Evolutionary conservation across 2,888 invertebrate genomes (phyloP).

Genomic region (Lithophane ornitopus): DNA sequence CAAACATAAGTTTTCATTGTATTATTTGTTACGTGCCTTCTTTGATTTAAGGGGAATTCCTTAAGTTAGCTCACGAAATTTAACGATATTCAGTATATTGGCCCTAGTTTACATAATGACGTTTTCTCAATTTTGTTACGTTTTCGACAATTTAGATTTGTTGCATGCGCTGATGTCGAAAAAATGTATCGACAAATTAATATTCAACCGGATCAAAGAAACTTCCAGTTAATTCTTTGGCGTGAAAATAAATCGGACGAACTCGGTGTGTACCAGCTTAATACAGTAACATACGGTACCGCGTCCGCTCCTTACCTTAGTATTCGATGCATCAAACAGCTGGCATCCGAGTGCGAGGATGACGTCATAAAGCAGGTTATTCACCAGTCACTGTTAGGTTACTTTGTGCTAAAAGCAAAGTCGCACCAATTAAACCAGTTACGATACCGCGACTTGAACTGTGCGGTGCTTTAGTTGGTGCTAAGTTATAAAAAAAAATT

Average conservation of each 20-base stretch:
- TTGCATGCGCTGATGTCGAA: not conserved
- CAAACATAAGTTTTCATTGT: not conserved
- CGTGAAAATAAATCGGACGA: slow-evolving; percentile 15
- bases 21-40: not conserved
- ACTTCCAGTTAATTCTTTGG: slow-evolving; percentile 22
- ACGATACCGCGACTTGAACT: too few species aligned
- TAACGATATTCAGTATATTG: slow-evolving; percentile 11
- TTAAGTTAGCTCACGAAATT: too few species aligned
- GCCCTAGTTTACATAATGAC: slow-evolving; percentile 24
- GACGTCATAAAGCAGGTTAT: slow-evolving; percentile 14
- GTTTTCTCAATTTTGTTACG: slow-evolving; percentile 24
- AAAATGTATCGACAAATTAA: slow-evolving; percentile 5
- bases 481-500: not conserved
- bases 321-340: slow-evolving; percentile 24
- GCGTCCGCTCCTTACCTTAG: slow-evolving; percentile 15
- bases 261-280: not conserved
- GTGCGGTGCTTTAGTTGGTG: not conserved
- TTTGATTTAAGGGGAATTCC: too few species aligned
- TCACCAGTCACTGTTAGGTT: too few species aligned
- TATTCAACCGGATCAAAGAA: slow-evolving; percentile 12
- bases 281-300: not conserved
- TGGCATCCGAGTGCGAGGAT: slow-evolving; percentile 14
- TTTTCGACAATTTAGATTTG: slow-evolving; percentile 11
- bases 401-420: too few species aligned
- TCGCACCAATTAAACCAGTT: too few species aligned